Conservation (phyloP, 2,888 invertebrate genomes). For the Clusia tigrina region DNA sequence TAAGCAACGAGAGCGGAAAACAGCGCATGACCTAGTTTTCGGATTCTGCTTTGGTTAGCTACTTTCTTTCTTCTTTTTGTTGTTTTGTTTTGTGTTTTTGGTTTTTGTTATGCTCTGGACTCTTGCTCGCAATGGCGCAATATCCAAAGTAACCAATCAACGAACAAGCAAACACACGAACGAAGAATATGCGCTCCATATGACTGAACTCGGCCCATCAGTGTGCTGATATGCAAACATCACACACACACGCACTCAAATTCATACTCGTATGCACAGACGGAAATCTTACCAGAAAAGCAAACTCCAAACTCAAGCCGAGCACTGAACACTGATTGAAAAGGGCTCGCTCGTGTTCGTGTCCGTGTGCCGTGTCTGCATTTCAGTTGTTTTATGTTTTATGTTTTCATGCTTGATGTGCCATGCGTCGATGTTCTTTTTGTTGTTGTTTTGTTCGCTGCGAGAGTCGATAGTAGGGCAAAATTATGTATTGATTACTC, state of each 20-base stretch:
- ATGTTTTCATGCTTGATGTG: constrained; percentile 39
- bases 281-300: no score
- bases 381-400: no score
- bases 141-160: constrained; percentile 38
- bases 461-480: constrained; percentile 53
- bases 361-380: no score
- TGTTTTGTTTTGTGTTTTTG: constrained; percentile 24
- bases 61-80: constrained; percentile 21
- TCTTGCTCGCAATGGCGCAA: constrained; percentile 37
- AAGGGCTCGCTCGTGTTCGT: no score
- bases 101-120: not conserved
- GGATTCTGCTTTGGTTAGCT: constrained; percentile 31
- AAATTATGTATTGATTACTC: constrained; percentile 59
- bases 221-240: not conserved
- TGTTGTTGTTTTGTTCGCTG: constrained; percentile 43
- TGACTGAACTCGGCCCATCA: not conserved
- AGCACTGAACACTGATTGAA: constrained; percentile 36
- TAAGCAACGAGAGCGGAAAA: constrained; percentile 12
- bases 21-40: constrained; percentile 37
- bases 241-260: not conserved
- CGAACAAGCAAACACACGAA: constrained; percentile 11
- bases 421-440: constrained; percentile 26
- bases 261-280: no score
- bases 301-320: constrained; percentile 33
- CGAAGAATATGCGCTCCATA: not conserved